phyloP scores from a whole-genome alignment of 2,888 invertebrate genomes.

The Epistrophe grossulariae region DNA sequence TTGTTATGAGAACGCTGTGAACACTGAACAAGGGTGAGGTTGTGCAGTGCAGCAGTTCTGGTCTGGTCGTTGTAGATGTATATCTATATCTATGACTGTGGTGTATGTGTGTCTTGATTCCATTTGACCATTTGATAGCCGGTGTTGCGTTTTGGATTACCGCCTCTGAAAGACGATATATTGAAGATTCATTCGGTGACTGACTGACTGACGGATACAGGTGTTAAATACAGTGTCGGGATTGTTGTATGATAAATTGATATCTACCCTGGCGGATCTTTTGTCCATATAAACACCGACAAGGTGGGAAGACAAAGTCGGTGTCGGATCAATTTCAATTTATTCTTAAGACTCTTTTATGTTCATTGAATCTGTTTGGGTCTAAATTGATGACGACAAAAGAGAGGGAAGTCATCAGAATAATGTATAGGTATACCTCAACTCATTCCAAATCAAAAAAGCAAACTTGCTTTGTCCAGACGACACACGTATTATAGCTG shows the following conservation, averaged over 20 bases:
- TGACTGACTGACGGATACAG: constrained; percentile 60
- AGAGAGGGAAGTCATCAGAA: constrained; percentile 1
- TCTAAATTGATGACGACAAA: constrained; percentile 10
- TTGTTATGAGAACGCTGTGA: constrained; percentile 42
- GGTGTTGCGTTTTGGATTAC: constrained; percentile 56
- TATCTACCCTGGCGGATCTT: constrained; percentile 40
- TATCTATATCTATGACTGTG: not conserved
- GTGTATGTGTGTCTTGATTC: constrained; percentile 43
- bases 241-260: constrained; percentile 62
- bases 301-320: not conserved
- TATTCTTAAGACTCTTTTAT: constrained; percentile 29
- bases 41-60: constrained; percentile 19
- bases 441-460: not conserved
- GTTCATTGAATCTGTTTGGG: constrained; percentile 36
- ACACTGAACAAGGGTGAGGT: constrained; percentile 22
- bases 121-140: constrained; percentile 70
- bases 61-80: constrained; percentile 9
- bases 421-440: no score
- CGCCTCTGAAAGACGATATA: constrained; percentile 51
- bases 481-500: not conserved
- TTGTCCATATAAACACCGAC: constrained; percentile 42
- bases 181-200: constrained; percentile 56
- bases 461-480: not conserved
- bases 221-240: constrained; percentile 73
- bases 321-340: constrained; percentile 36